Percentiles rank a stretch among this genome's conserved stretches.
phyloP scores from a whole-genome alignment of 2,113 vertebrate genomes.

The Cyprinodon brontotheroides region DNA sequence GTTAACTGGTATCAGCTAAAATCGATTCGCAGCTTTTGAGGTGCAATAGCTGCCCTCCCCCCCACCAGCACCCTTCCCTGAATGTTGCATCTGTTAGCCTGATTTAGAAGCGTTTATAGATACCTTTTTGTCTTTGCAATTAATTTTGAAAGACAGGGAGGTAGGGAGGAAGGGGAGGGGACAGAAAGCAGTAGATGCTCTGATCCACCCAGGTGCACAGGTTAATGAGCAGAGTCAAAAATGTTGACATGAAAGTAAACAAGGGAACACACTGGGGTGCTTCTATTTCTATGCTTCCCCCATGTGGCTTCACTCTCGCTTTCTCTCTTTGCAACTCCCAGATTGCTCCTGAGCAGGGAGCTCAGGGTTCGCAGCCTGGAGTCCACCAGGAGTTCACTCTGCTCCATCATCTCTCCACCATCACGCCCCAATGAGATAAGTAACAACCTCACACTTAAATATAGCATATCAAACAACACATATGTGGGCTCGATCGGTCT shows the following conservation, averaged over 20 bases:
- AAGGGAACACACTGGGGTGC: constrained; percentile 59
- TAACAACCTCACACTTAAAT: constrained; percentile 66
- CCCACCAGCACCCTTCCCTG: constrained; percentile 1
- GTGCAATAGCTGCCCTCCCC: constrained; percentile 42
- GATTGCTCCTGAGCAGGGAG: constrained; percentile 42
- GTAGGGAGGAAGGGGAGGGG: constrained; percentile 1
- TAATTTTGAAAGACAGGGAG: constrained; percentile 41
- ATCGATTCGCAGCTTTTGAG: constrained; percentile 61
- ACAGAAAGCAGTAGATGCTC: background rate
- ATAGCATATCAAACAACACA: constrained; percentile 75
- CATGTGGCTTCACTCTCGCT: constrained; percentile 34
- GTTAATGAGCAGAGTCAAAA: constrained; percentile 77
- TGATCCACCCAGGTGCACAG: constrained; percentile 54
- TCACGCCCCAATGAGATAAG: constrained; percentile 67
- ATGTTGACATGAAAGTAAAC: constrained; percentile 75
- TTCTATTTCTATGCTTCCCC: constrained; percentile 70
- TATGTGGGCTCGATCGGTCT: constrained; percentile 60
- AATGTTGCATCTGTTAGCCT: constrained; percentile 40
- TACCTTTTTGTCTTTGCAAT: constrained; percentile 42
- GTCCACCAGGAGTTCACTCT: constrained; percentile 56
- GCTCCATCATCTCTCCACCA: constrained; percentile 56
- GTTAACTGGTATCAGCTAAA: constrained; percentile 57
- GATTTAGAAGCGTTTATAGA: constrained; percentile 33
- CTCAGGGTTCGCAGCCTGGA: constrained; percentile 45
- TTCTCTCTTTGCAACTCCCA: constrained; percentile 51